Evolutionary conservation across 1,140 invertebrate species (phyloP).

Genomic region (Hyles vespertilio): DNA sequence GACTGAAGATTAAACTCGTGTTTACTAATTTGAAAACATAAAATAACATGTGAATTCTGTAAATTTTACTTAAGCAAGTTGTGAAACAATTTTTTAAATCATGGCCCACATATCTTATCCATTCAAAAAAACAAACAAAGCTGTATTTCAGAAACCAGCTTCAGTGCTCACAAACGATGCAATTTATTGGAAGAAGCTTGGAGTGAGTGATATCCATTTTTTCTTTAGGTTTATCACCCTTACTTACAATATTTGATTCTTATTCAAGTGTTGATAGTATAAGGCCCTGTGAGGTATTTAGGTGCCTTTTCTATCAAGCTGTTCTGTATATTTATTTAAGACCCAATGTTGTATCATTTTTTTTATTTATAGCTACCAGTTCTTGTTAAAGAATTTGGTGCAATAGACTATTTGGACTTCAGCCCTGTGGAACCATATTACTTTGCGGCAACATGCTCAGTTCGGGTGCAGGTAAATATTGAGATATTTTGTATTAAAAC

Average conservation of each 20-base stretch:
- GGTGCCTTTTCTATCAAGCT: too few species aligned
- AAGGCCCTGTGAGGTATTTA: too few species aligned
- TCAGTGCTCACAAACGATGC: constrained; percentile 84
- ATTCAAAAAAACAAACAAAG: constrained; percentile 85
- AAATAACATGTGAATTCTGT: too few species aligned
- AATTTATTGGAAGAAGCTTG: constrained; percentile 90
- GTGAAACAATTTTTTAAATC: constrained; percentile 8
- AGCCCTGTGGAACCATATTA: constrained; percentile 90
- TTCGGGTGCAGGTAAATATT: constrained; percentile 83
- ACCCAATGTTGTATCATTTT: constrained; percentile 4
- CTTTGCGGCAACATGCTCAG: constrained; percentile 94
- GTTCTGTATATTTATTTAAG: neutral
- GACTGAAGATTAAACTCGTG: neutral
- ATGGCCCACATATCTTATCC: constrained; percentile 68
- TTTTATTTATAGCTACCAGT: constrained; percentile 84
- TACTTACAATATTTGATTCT: too few species aligned
- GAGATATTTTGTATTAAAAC: constrained; percentile 3
- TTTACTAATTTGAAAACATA: neutral
- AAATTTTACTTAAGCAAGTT: too few species aligned
- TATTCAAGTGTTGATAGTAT: too few species aligned
- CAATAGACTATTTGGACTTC: constrained; percentile 94
- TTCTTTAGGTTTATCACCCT: too few species aligned
- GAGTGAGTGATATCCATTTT: constrained; percentile 76
- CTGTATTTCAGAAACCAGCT: constrained; percentile 81
- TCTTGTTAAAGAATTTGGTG: constrained; percentile 93